These are phyloP conservation scores for Pyrochroa serraticornis DNA, from an alignment of 2,888 invertebrate species.

Conservation along the genomic window DNA sequence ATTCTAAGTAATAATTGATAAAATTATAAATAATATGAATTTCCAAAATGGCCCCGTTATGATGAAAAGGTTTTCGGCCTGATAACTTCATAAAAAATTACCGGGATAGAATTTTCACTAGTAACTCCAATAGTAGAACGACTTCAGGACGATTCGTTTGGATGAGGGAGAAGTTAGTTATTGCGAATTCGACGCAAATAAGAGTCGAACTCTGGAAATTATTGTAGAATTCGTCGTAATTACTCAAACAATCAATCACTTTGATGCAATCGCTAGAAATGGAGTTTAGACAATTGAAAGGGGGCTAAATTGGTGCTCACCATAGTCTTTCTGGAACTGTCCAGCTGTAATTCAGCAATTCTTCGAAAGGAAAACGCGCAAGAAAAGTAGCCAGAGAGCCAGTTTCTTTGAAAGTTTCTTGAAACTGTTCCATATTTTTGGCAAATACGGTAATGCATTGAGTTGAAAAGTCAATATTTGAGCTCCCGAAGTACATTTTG, in stretches of 20 bases:
- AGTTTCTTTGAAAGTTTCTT: background rate
- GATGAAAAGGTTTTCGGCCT: too few relatives aligned
- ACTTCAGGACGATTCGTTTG: background rate
- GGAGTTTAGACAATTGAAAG: background rate
- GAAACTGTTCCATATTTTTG: background rate
- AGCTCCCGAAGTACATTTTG: too few relatives aligned
- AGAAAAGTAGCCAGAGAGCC: background rate
- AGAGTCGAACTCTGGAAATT: background rate
- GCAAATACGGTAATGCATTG: background rate
- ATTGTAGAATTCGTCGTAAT: background rate
- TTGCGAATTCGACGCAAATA: background rate
- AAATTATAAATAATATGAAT: too few relatives aligned
- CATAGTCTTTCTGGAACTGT: background rate
- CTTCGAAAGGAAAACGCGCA: background rate
- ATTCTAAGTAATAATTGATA: too few relatives aligned
- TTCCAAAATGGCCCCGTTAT: too few relatives aligned
- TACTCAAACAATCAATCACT: background rate
- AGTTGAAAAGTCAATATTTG: background rate
- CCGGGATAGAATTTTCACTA: background rate
- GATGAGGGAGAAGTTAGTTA: background rate
- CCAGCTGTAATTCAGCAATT: background rate
- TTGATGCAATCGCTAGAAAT: background rate
- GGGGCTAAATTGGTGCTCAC: background rate
- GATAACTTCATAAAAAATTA: background rate
- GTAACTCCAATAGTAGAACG: background rate